Conservation (phyloP, 2,113 vertebrate species). For the Pseudonaja textilis region DNA sequence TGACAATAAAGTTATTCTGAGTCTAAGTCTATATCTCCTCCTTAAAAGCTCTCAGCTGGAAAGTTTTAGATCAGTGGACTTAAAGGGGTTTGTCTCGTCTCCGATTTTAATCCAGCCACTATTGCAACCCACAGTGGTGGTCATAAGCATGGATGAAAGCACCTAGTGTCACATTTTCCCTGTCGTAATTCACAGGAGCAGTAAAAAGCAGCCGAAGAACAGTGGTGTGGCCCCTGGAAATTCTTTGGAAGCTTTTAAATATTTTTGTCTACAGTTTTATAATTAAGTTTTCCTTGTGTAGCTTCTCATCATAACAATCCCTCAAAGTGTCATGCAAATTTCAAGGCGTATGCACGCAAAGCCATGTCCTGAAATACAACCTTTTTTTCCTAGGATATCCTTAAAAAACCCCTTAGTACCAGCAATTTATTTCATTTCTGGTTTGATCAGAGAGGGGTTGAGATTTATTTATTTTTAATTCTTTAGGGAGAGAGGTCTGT, state of each 20-base stretch:
- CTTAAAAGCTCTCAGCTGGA: background rate
- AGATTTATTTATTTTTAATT: background rate
- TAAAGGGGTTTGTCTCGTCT: background rate
- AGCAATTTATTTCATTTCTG: background rate
- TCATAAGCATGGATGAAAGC: background rate
- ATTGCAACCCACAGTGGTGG: background rate
- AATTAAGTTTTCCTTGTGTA: background rate
- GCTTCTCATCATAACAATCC: background rate
- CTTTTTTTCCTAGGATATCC: background rate
- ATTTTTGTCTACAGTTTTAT: background rate
- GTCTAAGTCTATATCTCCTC: background rate
- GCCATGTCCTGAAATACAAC: background rate
- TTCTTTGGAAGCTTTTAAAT: background rate
- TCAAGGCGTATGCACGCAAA: background rate
- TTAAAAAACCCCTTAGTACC: background rate
- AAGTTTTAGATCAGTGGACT: background rate
- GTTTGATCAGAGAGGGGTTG: background rate
- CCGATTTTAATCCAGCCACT: background rate
- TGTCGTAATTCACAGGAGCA: background rate
- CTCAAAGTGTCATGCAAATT: background rate
- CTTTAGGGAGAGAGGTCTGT: background rate
- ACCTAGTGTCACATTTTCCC: background rate
- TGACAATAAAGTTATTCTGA: too few relatives aligned
- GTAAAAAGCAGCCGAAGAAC: background rate
- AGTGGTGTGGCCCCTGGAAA: background rate